phyloP scores from a whole-genome alignment of 2,797 vertebrate species.

The Decapterus maruadsi region DNA sequence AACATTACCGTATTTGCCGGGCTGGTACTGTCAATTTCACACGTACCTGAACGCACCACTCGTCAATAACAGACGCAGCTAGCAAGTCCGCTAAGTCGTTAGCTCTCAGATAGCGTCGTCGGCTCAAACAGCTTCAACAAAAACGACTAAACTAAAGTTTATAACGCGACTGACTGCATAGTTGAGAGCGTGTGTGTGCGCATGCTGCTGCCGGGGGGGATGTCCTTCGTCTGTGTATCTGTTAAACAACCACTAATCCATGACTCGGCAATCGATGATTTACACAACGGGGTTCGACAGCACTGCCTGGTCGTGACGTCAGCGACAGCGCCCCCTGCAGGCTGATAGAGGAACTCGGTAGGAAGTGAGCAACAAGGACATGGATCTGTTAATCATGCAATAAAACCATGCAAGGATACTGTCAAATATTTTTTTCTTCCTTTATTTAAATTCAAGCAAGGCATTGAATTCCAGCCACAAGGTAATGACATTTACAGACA shows the following conservation, averaged over 20 bases:
- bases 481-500: too few relatives aligned
- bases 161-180: rapidly evolving
- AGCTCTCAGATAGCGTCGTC: constrained; percentile 11
- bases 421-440: too few relatives aligned
- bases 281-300: constrained; percentile 11
- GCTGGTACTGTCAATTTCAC: neutral
- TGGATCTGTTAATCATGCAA: too few relatives aligned
- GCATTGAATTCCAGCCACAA: too few relatives aligned
- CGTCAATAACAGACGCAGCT: constrained; percentile 31
- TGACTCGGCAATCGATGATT: constrained; percentile 66
- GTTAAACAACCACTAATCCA: constrained; percentile 41
- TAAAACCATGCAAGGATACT: too few relatives aligned
- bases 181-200: neutral
- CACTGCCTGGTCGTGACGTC: neutral
- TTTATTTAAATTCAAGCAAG: too few relatives aligned
- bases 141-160: rapidly evolving
- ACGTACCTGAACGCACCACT: neutral
- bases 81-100: neutral
- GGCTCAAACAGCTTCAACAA: neutral
- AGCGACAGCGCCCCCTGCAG: constrained; percentile 40
- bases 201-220: too few relatives aligned
- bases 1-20: constrained; percentile 21
- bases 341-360: neutral
- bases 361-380: neutral
- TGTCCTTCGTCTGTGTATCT: constrained; percentile 46